Conservation (phyloP, 2,888 invertebrate genomes). For the Lamproptera curius region DNA sequence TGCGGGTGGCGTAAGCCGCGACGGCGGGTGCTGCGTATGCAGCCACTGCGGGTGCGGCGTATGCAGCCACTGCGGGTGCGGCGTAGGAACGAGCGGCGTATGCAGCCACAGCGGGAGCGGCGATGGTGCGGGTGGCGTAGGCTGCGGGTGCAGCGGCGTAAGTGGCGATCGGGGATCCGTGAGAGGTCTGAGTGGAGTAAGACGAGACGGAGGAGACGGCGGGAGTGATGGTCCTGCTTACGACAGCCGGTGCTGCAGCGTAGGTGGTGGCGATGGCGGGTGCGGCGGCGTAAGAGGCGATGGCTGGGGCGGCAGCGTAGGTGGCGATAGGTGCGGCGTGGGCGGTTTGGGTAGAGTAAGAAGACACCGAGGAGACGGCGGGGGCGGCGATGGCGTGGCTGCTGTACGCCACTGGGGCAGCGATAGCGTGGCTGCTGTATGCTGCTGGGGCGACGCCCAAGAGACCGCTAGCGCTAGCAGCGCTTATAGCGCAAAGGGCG, state of each 20-base stretch:
- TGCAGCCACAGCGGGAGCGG: slow-evolving; percentile 26
- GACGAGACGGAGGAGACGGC: slow-evolving; percentile 30
- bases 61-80: slow-evolving; percentile 11
- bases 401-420: slow-evolving; percentile 51
- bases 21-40: slow-evolving; percentile 10
- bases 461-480: slow-evolving; percentile 77
- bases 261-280: slow-evolving; percentile 15
- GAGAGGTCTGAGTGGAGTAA: slow-evolving; percentile 31
- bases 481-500: slow-evolving; percentile 78
- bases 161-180: slow-evolving; percentile 26
- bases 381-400: slow-evolving; percentile 34
- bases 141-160: slow-evolving; percentile 30
- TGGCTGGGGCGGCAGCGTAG: slow-evolving; percentile 27
- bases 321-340: slow-evolving; percentile 35
- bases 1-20: slow-evolving; percentile 30
- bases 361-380: slow-evolving; percentile 40
- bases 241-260: slow-evolving; percentile 21
- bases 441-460: slow-evolving; percentile 63
- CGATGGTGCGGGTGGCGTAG: slow-evolving; percentile 27
- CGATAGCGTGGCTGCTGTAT: slow-evolving; percentile 63
- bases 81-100: slow-evolving; percentile 25
- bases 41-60: slow-evolving; percentile 3
- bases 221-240: slow-evolving; percentile 36
- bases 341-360: slow-evolving; percentile 42
- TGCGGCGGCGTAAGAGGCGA: slow-evolving; percentile 39